A percentile compares a stretch with the other conserved stretches of the same genome.
These are phyloP conservation scores for Prionailurus viverrinus DNA, from an alignment of 2,113 vertebrate species.

Conservation along the genomic window DNA sequence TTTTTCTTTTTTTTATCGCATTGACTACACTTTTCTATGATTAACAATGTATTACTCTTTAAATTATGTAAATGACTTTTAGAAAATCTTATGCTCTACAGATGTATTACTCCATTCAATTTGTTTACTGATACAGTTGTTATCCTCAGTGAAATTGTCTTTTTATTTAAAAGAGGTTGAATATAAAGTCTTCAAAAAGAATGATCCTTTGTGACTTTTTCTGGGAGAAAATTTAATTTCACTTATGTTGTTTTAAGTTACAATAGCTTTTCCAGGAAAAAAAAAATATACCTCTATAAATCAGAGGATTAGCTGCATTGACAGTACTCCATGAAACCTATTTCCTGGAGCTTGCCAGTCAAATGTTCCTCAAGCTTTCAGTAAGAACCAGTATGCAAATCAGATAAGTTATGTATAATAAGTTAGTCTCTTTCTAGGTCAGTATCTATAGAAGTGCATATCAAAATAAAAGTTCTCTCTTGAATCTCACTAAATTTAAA, in stretches of 20 bases:
- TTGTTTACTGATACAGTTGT: not conserved
- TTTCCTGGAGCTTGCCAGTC: not conserved
- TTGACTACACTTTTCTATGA: not conserved
- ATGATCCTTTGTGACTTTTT: not conserved
- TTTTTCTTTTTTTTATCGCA: not conserved
- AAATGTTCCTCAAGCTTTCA: slow-evolving; percentile 11
- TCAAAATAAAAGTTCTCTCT: slow-evolving; percentile 57
- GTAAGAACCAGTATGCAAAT: slow-evolving; percentile 50
- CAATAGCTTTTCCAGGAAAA: slow-evolving; percentile 40
- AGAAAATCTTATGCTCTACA: not conserved
- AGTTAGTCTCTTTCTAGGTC: slow-evolving; percentile 54
- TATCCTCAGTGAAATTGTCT: not conserved
- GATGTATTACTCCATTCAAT: not conserved
- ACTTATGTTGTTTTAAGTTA: slow-evolving; percentile 57
- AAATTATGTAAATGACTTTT: not conserved
- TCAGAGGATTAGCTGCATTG: slow-evolving; percentile 36
- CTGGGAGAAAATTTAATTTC: slow-evolving; percentile 55
- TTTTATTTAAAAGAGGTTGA: not conserved
- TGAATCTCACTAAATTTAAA: slow-evolving; percentile 60
- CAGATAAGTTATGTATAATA: not conserved
- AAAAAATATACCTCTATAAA: slow-evolving; percentile 20
- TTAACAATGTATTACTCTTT: not conserved
- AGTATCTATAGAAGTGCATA: slow-evolving; percentile 34
- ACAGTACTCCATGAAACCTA: not conserved
- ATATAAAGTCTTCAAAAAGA: slow-evolving; percentile 5